A percentile compares a stretch with the other conserved stretches of the same genome.
phyloP scores from a whole-genome alignment of 2,797 vertebrate species.

The Podarcis lilfordi region DNA sequence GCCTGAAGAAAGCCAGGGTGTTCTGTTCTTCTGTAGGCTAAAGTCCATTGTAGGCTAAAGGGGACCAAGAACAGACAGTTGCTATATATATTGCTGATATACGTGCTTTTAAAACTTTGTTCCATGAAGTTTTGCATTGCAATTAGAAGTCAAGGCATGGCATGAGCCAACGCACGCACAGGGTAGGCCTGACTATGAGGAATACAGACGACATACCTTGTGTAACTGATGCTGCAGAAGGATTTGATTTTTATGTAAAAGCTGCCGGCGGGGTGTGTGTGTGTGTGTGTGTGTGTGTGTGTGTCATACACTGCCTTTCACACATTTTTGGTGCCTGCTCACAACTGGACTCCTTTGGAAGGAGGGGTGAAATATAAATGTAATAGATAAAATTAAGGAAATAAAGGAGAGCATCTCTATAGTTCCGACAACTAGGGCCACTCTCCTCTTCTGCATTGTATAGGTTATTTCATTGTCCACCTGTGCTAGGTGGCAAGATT shows the following conservation, averaged over 20 bases:
- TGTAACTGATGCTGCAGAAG: background rate
- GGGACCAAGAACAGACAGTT: background rate
- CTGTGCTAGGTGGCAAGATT: background rate
- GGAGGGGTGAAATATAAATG: too few species aligned
- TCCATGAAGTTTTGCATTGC: fast-evolving
- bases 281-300: background rate
- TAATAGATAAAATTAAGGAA: too few species aligned
- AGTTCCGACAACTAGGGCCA: background rate
- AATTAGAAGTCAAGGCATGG: background rate
- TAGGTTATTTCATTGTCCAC: background rate
- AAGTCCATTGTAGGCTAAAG: too few species aligned
- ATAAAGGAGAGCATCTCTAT: background rate
- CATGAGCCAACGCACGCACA: background rate
- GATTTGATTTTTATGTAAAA: background rate
- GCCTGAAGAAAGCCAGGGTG: too few species aligned
- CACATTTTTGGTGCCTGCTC: background rate
- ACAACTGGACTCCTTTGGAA: background rate
- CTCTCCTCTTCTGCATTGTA: background rate
- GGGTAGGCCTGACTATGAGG: background rate
- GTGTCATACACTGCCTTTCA: background rate
- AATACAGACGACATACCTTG: background rate
- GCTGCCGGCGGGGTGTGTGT: background rate
- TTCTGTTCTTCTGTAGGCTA: too few species aligned
- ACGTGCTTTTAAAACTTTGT: background rate
- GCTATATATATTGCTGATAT: background rate